Base-by-base conservation (phyloP, 1,140 invertebrate species). In the Wasmannia auropunctata region DNA sequence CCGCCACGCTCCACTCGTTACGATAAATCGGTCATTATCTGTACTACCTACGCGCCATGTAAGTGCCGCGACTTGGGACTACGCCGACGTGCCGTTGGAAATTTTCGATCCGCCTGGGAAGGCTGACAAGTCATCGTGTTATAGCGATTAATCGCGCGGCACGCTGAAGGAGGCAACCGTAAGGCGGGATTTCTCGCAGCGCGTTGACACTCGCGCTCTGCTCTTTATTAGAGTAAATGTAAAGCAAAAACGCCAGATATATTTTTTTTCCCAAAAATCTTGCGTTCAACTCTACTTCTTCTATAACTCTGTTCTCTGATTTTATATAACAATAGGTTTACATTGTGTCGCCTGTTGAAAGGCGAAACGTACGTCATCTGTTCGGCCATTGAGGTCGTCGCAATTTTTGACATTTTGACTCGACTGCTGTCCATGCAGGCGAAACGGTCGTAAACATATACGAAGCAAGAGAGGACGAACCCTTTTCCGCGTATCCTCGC, bases 21-120 rank as follows among this genome's bases (percentile, higher is more conserved):
- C 93, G 93, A 93, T 94, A 94, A 94, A 94, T 94, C 94, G 93
- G 93, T 94, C 91, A 93, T 92, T 92, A 92, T 93, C 87, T 90
- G 67, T 85, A 86, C 90, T 75, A 85, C 63, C 63, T 76, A 72
- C 51, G 37, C 80, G 56, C 56, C 69, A 37, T 40, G 34, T 22
- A 83, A 86, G 76, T 28, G 16, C 46, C 77, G 63, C 63, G 77
- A 80, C 34, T 80, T 54, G 77, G 34, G 31, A 77, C 25, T 62
- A 76, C 19, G 22, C 28, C 74, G 43, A n/a, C 72, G 72, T 75
- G 60, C 34, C 58, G 69, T 62, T 63, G 56, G n/a, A 72, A 83
- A 75, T 76, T 74, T 85, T 87, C 65, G 70, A 43, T 49, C 56
- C 62, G 43, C 49, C 51, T 40, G 31, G 22, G 54, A 62, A 28